Evolutionary conservation across 2,113 vertebrate species (phyloP), one percentile per base, ranked within the genome.

Genomic region (Pipa parva): DNA sequence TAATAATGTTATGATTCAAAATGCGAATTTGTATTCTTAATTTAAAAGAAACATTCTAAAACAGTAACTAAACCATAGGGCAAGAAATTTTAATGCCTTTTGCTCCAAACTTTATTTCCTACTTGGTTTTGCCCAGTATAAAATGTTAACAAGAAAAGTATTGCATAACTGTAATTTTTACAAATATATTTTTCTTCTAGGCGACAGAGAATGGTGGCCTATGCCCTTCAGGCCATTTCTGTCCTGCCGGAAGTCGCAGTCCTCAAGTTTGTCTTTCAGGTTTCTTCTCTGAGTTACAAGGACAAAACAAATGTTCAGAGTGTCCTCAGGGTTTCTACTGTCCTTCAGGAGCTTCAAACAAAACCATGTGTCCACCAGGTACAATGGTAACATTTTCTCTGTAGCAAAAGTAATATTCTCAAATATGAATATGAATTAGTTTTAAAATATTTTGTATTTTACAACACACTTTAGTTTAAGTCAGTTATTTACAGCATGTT

Each of bases 141-240:
- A n/a, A n/a, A n/a, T n/a, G n/a, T n/a, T n/a, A n/a, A n/a, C n/a
- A n/a, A n/a, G n/a, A n/a, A n/a, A n/a, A n/a, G n/a, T n/a, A n/a
- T n/a, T n/a, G n/a, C n/a, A n/a, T n/a, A n/a, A n/a, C n/a, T n/a
- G n/a, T n/a, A n/a, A n/a, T n/a, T n/a, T n/a, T n/a, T n/a, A n/a
- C n/a, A n/a, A n/a, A n/a, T n/a, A n/a, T n/a, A n/a, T 33, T 45
- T 4, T 65, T 57, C 20, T 55, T 29, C 1, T 42, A 84, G 83
- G 2, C 48, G 0, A 74, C 58, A 0, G 11, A 1, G 8, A 83
- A 71, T 15, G 92, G 92, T 28, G 74, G 86, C 0, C 84, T 74
- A 0, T 95, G 93, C 25, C 81, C 88, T 7, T 79, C 87, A 2
- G 92, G 92, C 57, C 89, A 84, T 72, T 90, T 80, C 70, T 95